A percentile compares a stretch with the other conserved stretches of the same genome.
phyloP scores from a whole-genome alignment of 2,113 vertebrate species.

The Nerophis ophidion region DNA sequence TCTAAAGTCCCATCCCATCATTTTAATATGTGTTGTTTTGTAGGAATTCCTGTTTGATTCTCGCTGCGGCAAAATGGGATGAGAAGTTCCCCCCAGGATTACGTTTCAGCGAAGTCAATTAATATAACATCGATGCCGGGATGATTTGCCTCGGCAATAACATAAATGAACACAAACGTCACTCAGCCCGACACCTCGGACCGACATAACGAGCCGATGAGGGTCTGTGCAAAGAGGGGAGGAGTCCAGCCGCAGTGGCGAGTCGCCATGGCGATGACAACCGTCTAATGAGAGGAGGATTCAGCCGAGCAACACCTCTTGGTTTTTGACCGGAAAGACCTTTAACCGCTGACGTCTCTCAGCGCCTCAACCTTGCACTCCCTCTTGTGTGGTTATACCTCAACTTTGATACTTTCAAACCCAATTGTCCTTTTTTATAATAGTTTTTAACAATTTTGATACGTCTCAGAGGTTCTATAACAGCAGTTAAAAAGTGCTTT shows the following conservation, averaged over 20 bases:
- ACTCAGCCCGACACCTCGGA: neutral
- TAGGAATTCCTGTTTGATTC: neutral
- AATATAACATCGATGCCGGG: neutral
- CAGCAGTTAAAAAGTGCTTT: too few species aligned
- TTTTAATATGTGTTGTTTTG: too few species aligned
- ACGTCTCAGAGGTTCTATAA: too few species aligned
- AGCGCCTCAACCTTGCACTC: too few species aligned
- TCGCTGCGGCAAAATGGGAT: neutral
- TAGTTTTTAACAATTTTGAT: too few species aligned
- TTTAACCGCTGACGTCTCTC: too few species aligned
- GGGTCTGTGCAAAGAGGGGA: neutral
- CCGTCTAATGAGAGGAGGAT: neutral
- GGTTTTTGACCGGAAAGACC: too few species aligned
- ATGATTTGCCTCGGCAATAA: neutral
- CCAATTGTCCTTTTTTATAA: too few species aligned
- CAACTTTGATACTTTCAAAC: too few species aligned
- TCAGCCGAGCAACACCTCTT: too few species aligned
- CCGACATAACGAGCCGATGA: neutral
- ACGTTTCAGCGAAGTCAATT: neutral
- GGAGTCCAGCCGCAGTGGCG: neutral
- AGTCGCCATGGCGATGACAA: neutral
- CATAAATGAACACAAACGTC: neutral
- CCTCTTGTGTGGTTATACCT: too few species aligned
- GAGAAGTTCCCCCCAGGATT: neutral
- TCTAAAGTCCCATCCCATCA: too few species aligned